Evolutionary conservation across 2,888 invertebrate genomes (phyloP), one percentile per base, ranked within the genome.

Genomic region (Conomelus anceps): DNA sequence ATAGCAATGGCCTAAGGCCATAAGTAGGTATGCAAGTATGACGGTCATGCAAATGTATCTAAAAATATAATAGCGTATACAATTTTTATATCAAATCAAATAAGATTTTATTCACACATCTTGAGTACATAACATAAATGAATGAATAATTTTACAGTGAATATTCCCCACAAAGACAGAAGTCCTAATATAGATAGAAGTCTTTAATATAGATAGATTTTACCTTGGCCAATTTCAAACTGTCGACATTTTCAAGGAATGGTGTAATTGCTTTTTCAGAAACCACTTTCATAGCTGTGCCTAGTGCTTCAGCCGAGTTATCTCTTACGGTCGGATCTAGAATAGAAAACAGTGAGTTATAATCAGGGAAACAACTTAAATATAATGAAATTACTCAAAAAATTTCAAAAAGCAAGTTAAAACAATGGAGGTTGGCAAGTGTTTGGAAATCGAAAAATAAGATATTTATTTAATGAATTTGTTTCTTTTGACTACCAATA

Each of bases 291-390:
- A 98, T 96, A 0, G 98, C 96, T 0, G 98, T 98, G 13, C 99
- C 99, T 22, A 99, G 93, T 0, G 99, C 99, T 93, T 98, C 97
- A 0, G 98, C 98, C 0, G 98, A 96, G 89, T 97, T 96, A 92
- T 99, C 99, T 92, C 99, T 95, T 0, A 99, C 99, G 0, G 95
- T 95, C 0, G 98, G 98, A 94, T 99, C 98, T 94, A n/a, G n/a
- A n/a, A n/a, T n/a, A n/a, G 94, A 92, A 93, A 95, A 89, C 89
- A 29, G 89, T 85, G 0, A 34, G 17, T 34, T 13, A 34, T 34
- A 17, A 13, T 9, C 34, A 34, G 17, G 13, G n/a, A 29, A 90
- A 90, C 23, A 29, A 22, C n/a, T 26, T 3, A 86, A 22, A 34
- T 23, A 88, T 11, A 84, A 63, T 63, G 22, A 6, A 41, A 23